Evolutionary conservation across 1,140 invertebrate species (phyloP).

Genomic region (Harpegnathos saltator): DNA sequence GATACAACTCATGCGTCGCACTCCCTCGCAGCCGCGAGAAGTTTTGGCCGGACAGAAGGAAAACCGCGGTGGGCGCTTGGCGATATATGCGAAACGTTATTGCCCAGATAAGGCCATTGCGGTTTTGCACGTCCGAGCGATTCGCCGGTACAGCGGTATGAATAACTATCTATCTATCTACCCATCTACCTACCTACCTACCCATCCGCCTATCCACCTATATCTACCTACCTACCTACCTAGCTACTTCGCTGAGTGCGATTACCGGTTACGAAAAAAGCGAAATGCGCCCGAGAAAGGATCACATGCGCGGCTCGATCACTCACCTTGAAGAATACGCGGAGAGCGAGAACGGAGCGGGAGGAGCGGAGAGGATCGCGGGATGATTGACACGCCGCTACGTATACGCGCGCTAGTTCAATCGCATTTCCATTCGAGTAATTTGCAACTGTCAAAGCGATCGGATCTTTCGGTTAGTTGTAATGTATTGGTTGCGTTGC

Average conservation of each 20-base stretch:
- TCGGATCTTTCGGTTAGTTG: slow-evolving; percentile 25
- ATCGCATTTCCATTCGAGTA: slow-evolving; percentile 9
- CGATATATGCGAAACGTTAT: slow-evolving; percentile 45
- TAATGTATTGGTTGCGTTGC: neutral
- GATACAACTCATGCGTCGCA: slow-evolving; percentile 18
- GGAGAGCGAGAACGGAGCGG: no score
- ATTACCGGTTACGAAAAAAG: slow-evolving; percentile 54
- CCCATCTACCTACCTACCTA: no score
- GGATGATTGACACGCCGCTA: slow-evolving; percentile 40
- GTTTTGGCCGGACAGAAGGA: slow-evolving; percentile 8
- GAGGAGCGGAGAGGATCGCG: slow-evolving; percentile 10
- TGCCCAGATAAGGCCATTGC: slow-evolving; percentile 38
- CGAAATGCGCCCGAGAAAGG: slow-evolving; percentile 25
- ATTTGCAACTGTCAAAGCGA: slow-evolving; percentile 32
- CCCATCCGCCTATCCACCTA: no score
- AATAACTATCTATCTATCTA: neutral
- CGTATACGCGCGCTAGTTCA: neutral
- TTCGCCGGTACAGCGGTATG: slow-evolving; percentile 1
- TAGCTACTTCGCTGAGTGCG: slow-evolving; percentile 15
- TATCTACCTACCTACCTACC: neutral
- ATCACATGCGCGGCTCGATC: slow-evolving; percentile 20
- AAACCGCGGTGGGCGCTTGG: slow-evolving; percentile 15
- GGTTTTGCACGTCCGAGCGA: slow-evolving; percentile 25
- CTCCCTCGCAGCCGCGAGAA: slow-evolving; percentile 30
- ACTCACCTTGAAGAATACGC: slow-evolving; percentile 27